These are phyloP conservation scores for Calonectris borealis DNA, from an alignment of 2,113 vertebrate genomes.

Conservation along the genomic window DNA sequence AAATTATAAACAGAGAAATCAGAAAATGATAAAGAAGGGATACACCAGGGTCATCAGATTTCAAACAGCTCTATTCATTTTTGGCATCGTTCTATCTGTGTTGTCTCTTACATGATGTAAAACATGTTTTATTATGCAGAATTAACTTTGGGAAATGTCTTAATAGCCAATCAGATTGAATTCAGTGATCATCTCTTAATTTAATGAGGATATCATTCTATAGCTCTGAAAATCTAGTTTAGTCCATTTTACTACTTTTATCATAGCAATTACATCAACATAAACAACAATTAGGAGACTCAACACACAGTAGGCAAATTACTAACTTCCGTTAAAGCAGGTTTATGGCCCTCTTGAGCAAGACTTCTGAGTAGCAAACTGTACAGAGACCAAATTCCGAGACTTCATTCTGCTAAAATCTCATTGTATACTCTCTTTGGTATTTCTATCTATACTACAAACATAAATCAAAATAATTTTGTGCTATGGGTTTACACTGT, in stretches of 20 bases:
- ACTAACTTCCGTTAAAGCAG: slow-evolving; percentile 67
- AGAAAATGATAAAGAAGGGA: slow-evolving; percentile 30
- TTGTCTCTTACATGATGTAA: background rate
- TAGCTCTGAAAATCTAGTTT: slow-evolving; percentile 45
- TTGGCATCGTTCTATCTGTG: background rate
- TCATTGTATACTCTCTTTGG: slow-evolving; percentile 16
- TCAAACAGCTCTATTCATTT: slow-evolving; percentile 2
- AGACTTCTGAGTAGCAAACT: slow-evolving; percentile 45
- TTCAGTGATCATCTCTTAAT: slow-evolving; percentile 49
- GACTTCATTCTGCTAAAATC: slow-evolving; percentile 31
- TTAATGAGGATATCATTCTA: slow-evolving; percentile 30
- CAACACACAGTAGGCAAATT: slow-evolving; percentile 69
- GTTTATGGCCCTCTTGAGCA: slow-evolving; percentile 66
- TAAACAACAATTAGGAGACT: slow-evolving; percentile 76
- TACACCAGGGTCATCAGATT: background rate
- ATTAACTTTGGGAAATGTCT: slow-evolving; percentile 14
- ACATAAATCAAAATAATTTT: slow-evolving; percentile 71
- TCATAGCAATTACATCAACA: slow-evolving; percentile 60
- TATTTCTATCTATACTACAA: slow-evolving; percentile 40
- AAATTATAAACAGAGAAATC: slow-evolving; percentile 35
- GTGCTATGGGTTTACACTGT: slow-evolving; percentile 40
- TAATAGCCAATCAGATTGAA: slow-evolving; percentile 43
- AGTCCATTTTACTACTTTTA: slow-evolving; percentile 43
- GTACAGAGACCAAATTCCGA: slow-evolving; percentile 46
- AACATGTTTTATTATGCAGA: slow-evolving; percentile 17